Evolutionary conservation across 2,888 invertebrate species (phyloP).

Genomic region (Eristalis arbustorum): DNA sequence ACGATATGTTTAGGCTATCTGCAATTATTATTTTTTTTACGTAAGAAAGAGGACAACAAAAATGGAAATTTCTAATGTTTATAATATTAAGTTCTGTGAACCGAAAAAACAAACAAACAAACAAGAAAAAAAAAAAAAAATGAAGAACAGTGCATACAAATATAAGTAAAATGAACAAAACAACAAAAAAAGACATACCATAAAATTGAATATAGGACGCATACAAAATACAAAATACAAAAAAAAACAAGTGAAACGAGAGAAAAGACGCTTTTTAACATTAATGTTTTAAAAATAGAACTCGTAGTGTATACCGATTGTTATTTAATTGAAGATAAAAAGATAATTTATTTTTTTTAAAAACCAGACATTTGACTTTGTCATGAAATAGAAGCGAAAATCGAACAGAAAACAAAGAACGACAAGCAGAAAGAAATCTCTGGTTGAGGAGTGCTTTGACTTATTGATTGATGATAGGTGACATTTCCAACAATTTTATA

Average conservation of each 20-base stretch:
- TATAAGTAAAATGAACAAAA: constrained; percentile 33
- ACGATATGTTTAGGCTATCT: constrained; percentile 54
- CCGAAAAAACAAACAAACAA: constrained; percentile 36
- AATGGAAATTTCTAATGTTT: neutral
- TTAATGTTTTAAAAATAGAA: constrained; percentile 30
- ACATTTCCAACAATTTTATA: constrained; percentile 39
- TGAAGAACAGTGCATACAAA: constrained; percentile 6
- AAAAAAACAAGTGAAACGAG: neutral
- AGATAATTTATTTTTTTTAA: neutral
- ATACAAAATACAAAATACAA: neutral
- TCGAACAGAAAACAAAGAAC: neutral
- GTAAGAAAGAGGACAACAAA: constrained; percentile 28
- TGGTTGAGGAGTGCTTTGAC: neutral
- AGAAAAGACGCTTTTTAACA: constrained; percentile 39
- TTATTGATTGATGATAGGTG: neutral
- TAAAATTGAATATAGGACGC: constrained; percentile 2
- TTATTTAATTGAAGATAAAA: constrained; percentile 2
- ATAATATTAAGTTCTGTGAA: constrained; percentile 64
- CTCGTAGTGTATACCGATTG: constrained; percentile 1
- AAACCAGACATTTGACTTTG: neutral
- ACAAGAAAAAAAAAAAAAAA: constrained; percentile 4
- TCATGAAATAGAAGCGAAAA: neutral
- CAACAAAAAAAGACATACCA: constrained; percentile 26
- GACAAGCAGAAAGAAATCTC: neutral
- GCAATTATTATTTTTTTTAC: constrained; percentile 41